Evolutionary conservation across 2,113 vertebrate genomes (phyloP).

Genomic region (Dendrocopos noguchii): DNA sequence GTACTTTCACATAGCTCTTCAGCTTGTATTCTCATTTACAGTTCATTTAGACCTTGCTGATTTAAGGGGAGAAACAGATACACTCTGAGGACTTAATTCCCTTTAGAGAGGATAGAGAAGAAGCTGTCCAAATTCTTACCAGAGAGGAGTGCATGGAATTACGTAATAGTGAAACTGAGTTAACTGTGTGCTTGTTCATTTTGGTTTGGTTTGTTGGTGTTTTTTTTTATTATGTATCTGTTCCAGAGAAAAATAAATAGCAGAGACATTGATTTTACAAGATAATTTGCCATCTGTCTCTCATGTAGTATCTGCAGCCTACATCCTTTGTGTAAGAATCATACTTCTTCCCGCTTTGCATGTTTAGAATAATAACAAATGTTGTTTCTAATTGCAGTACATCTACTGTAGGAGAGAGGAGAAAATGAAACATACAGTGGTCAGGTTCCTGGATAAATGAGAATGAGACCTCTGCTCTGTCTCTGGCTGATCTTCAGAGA

Average conservation of each 20-base stretch:
- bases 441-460: background rate
- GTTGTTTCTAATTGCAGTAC: conserved; percentile 15
- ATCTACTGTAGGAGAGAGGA: conserved; percentile 3
- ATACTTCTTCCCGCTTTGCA: background rate
- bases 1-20: background rate
- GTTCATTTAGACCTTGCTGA: background rate
- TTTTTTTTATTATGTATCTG: background rate
- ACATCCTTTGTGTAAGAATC: conserved; percentile 42
- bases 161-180: background rate
- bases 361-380: conserved; percentile 42
- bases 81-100: conserved; percentile 23
- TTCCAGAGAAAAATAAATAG: conserved; percentile 29
- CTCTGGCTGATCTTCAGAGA: background rate
- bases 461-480: background rate
- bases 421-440: background rate
- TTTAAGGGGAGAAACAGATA: conserved; percentile 2
- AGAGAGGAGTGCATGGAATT: background rate
- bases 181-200: background rate
- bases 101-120: background rate
- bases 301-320: conserved; percentile 19
- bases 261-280: conserved; percentile 31
- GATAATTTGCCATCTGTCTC: conserved; percentile 55
- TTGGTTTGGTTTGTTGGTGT: background rate
- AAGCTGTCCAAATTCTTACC: background rate
- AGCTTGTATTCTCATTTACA: background rate